Conservation (phyloP, 2,797 vertebrate genomes). For the Cossypha niveicapilla region DNA sequence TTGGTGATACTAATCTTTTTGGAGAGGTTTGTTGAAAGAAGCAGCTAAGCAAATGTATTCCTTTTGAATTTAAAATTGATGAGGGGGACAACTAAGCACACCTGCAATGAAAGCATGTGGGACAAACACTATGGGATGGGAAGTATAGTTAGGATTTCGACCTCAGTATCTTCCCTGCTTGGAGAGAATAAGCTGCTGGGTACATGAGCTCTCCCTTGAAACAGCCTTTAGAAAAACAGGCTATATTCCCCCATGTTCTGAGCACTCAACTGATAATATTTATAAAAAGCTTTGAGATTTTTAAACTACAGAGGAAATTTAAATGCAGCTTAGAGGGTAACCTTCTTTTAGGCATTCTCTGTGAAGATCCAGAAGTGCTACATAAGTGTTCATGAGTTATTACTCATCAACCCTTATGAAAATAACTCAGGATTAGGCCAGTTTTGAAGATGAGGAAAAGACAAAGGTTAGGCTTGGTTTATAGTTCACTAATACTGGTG, state of each 20-base stretch:
- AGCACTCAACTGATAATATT: neutral
- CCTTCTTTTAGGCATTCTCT: neutral
- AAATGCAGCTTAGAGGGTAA: neutral
- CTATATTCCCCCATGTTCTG: neutral
- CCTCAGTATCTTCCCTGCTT: neutral
- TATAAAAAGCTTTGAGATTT: neutral
- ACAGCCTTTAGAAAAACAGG: neutral
- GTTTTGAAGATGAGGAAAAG: neutral
- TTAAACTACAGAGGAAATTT: neutral
- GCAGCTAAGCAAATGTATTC: neutral
- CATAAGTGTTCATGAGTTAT: neutral
- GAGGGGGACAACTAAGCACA: neutral
- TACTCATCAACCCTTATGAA: neutral
- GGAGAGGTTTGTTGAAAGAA: neutral
- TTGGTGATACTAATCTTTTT: neutral
- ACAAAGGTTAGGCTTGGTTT: neutral
- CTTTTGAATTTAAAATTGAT: neutral
- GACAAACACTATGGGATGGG: neutral
- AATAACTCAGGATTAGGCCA: neutral
- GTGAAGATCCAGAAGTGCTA: neutral
- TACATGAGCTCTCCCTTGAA: neutral
- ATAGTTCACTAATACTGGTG: neutral
- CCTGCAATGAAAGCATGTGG: neutral
- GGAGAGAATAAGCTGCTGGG: neutral
- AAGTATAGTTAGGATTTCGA: neutral